A percentile compares a stretch with the other conserved stretches of the same genome.
phyloP scores from a whole-genome alignment of 2,797 vertebrate genomes.

The Oreochromis grahami region DNA sequence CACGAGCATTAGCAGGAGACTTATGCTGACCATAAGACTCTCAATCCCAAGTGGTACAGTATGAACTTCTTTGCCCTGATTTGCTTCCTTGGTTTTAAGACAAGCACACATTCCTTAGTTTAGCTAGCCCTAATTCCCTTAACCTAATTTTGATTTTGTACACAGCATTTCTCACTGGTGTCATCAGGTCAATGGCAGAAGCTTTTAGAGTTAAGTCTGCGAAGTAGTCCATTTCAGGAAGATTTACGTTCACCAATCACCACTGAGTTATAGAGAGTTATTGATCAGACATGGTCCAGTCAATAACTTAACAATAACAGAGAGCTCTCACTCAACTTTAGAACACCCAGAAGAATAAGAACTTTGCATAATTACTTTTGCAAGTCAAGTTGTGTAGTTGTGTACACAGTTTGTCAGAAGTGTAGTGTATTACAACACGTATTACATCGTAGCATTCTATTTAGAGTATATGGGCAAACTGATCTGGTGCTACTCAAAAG shows the following conservation, averaged over 20 bases:
- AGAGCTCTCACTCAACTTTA: neutral
- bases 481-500: too few relatives aligned
- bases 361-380: too few relatives aligned
- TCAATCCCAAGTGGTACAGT: neutral
- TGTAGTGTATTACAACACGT: too few relatives aligned
- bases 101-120: neutral
- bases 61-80: neutral
- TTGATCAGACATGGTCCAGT: neutral
- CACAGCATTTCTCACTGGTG: neutral
- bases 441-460: too few relatives aligned
- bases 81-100: neutral
- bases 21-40: neutral
- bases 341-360: too few relatives aligned
- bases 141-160: neutral
- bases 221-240: neutral
- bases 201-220: neutral
- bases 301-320: neutral
- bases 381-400: too few relatives aligned
- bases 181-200: neutral
- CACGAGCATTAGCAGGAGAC: neutral
- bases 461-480: too few relatives aligned
- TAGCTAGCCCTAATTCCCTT: neutral
- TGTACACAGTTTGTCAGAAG: too few relatives aligned
- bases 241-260: neutral
- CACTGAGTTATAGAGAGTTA: neutral